Percentiles rank a stretch among this genome's conserved stretches.
Conservation (phyloP, 2,113 vertebrate genomes). For the Cranoglanis bouderius region DNA sequence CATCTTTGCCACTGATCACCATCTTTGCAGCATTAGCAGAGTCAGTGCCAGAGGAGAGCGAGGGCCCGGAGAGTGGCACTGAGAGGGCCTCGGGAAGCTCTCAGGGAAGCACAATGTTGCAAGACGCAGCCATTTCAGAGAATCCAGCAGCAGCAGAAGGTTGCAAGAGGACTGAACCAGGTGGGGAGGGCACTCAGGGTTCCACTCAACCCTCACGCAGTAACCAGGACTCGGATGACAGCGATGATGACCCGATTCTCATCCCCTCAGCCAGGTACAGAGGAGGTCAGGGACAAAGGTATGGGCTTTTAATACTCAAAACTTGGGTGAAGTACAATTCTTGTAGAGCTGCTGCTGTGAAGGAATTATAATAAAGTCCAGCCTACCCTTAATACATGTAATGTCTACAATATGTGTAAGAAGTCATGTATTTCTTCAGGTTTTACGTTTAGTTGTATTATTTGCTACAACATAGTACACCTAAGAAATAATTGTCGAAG, state of each 20-base stretch:
- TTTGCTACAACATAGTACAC: background rate
- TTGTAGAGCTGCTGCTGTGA: background rate
- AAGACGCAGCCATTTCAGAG: conserved; percentile 27
- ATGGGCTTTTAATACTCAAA: conserved; percentile 50
- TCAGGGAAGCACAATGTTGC: conserved; percentile 14
- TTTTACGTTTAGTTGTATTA: background rate
- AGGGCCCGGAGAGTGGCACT: conserved; percentile 28
- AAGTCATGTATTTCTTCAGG: background rate
- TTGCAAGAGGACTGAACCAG: conserved; percentile 59
- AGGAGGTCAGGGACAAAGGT: conserved; percentile 91
- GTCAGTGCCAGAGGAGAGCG: conserved; percentile 31
- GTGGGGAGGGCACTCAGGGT: conserved; percentile 57
- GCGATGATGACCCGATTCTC: conserved; percentile 92
- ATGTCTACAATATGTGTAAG: background rate
- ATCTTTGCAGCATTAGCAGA: background rate
- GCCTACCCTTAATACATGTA: background rate
- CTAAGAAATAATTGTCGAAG: background rate
- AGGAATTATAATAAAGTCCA: background rate
- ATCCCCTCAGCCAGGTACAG: conserved; percentile 87
- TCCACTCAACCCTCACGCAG: conserved; percentile 69
- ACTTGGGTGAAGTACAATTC: background rate
- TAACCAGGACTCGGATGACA: conserved; percentile 91
- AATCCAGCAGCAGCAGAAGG: conserved; percentile 58
- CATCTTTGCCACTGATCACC: background rate
- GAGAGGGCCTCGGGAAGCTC: conserved; percentile 62